Percentiles rank a stretch among this genome's conserved stretches.
Conservation (phyloP, 2,797 vertebrate genomes). For the Rhinophrynus dorsalis region DNA sequence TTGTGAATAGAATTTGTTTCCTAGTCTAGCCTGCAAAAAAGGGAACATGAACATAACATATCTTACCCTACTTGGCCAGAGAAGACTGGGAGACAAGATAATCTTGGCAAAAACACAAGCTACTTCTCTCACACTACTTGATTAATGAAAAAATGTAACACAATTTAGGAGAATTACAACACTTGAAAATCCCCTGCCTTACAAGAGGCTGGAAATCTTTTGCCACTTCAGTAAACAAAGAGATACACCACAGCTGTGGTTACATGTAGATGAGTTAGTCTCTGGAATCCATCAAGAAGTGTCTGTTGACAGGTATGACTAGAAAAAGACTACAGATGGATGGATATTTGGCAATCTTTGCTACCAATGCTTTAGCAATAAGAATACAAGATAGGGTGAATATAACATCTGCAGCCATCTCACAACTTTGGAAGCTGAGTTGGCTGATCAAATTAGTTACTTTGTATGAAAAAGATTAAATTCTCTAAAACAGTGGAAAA, state of each 20-base stretch:
- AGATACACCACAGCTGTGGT: slow-evolving; percentile 17
- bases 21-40: not conserved
- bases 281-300: slow-evolving; percentile 22
- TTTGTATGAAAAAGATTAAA: too few species aligned
- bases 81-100: slow-evolving; percentile 2
- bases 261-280: not conserved
- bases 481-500: too few species aligned
- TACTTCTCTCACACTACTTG: not conserved
- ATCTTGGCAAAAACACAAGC: not conserved
- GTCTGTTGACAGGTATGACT: slow-evolving; percentile 9
- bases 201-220: slow-evolving; percentile 13
- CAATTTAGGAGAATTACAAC: slow-evolving; percentile 30
- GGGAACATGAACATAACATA: not conserved
- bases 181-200: slow-evolving; percentile 1
- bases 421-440: too few species aligned
- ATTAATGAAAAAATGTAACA: slow-evolving; percentile 13
- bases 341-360: not conserved
- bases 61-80: slow-evolving; percentile 27
- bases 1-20: not conserved
- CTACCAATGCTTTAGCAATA: slow-evolving; percentile 4
- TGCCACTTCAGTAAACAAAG: slow-evolving; percentile 26
- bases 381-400: not conserved
- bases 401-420: too few species aligned
- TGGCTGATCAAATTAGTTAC: too few species aligned
- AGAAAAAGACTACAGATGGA: slow-evolving; percentile 20